Base-by-base conservation (phyloP, 2,113 vertebrate genomes). In the Zootoca vivipara region DNA sequence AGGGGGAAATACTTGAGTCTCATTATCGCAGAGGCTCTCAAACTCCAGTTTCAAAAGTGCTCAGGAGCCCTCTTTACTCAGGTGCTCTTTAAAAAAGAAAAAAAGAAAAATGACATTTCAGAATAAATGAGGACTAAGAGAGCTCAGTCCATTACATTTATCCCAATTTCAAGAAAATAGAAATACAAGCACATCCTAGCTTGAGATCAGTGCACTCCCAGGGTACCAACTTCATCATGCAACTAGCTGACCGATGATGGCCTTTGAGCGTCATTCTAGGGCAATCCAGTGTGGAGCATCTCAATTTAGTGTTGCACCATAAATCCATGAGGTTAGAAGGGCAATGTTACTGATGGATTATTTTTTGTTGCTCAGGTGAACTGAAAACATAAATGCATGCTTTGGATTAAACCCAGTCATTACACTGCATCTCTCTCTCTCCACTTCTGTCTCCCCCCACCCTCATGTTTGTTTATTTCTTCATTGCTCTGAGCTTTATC, bases 11-110 rank as follows among this genome's bases (percentile, higher is more conserved):
- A n/a, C 7, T 64, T 40, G 5, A 69, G 62, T 24, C 24, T 81
- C 12, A 64, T n/a, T 69, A 7, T 40, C 35, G 85, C 87, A 56
- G 62, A 90, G 72, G 4, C 18, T 86, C 7, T 12, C 75, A 33
- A 90, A 15, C 26, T 75, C 13, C 33, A 85, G 35, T 46, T 90
- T 56, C 30, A 92, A 93, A 91, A 69, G 3, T 82, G 26, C 69
- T 93, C 40, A 12, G 9, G 3, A 85, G 77, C 3, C 7, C 73
- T 89, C 69, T 84, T 83, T 75, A 79, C 13, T 16, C 85, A 87
- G n/a, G 78, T 40, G 18, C 1, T 40, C 7, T 30, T 58, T 69
- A 82, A 58, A 33, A 20, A 56, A 65, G 10, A 65, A 69, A 38
- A 38, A 15, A 72, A 64, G n/a, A 77, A 69, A 40, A 30, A 80